A percentile compares a stretch with the other conserved stretches of the same genome.
Conservation (phyloP, 2,888 invertebrate species). For the Atethmia centrago region DNA sequence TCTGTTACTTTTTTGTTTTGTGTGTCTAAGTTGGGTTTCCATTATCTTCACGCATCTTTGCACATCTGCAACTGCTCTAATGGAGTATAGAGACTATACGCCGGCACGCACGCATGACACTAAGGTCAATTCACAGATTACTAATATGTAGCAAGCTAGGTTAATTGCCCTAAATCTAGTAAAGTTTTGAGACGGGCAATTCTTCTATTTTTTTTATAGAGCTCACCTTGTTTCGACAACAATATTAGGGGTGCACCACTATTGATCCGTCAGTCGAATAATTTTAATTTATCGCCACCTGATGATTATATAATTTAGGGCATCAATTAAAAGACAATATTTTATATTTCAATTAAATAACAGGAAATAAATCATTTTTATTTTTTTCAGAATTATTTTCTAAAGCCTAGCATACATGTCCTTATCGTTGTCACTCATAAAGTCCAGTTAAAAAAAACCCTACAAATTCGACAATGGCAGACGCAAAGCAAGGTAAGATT, state of each 20-base stretch:
- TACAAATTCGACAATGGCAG: slow-evolving; percentile 85
- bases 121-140: no score
- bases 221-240: neutral
- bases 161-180: neutral
- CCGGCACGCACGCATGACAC: neutral
- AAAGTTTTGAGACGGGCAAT: slow-evolving; percentile 24
- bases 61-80: neutral
- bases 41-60: no score
- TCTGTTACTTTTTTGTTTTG: neutral
- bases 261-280: neutral
- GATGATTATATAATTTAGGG: neutral
- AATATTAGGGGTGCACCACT: neutral
- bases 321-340: neutral
- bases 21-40: neutral
- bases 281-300: neutral
- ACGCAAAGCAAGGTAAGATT: slow-evolving; percentile 88
- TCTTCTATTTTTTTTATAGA: neutral
- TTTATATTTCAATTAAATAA: neutral
- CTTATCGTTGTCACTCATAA: slow-evolving; percentile 40
- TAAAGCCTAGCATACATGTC: slow-evolving; percentile 1
- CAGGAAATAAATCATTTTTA: neutral
- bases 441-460: slow-evolving; percentile 55
- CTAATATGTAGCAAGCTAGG: no score
- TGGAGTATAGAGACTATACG: neutral
- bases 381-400: neutral